Evolutionary conservation across 2,797 vertebrate species (phyloP), one percentile per base, ranked within the genome.

Genomic region (Typhlichthys eigenmanni): DNA sequence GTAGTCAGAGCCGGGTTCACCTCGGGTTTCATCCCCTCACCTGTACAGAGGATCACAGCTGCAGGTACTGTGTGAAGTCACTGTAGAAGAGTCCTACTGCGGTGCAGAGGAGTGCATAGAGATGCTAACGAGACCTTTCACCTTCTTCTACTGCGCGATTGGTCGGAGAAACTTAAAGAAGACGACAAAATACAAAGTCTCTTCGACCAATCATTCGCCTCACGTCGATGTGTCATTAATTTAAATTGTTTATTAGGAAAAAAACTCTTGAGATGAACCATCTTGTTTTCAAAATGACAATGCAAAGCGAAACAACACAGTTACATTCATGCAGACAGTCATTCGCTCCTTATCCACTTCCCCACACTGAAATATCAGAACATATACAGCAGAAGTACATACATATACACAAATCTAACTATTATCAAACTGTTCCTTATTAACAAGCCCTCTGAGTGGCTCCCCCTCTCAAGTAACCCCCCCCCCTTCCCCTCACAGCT

Each of bases 401-500:
- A 19, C 19, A 19, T 19, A 19, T 19, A 19, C 19, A 19, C 19
- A 19, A 19, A 19, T 19, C 19, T 19, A 19, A 24, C 65, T 24
- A 56, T 17, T 4, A 11, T 75, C 78, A 69, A 75, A 74, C 67
- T 6, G 53, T 53, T 71, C 38, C 45, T 16, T 13, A 0, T 16
- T 13, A 0, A 8, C 47, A 3, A 32, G 47, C 71, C 34, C 47
- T 16, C 1, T 62, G 76, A 78, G 68, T 70, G 68, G 19, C 76
- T 71, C 76, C 64, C 72, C 49, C 76, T 86, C 70, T 64, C 57
- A 10, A 1, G 10, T 14, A 10, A 11, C 8, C 32, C n/a, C 43
- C 24, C 14, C 45, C 73, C 74, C 46, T 32, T 14, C 13, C 19
- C 47, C 58, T 67, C 58, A 5, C 14, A 9, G 87, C 86, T 80